Percentiles rank a stretch among this genome's conserved stretches.
Evolutionary conservation across 2,888 invertebrate genomes (phyloP).

Genomic region (Rambutsinella grinnellia): DNA sequence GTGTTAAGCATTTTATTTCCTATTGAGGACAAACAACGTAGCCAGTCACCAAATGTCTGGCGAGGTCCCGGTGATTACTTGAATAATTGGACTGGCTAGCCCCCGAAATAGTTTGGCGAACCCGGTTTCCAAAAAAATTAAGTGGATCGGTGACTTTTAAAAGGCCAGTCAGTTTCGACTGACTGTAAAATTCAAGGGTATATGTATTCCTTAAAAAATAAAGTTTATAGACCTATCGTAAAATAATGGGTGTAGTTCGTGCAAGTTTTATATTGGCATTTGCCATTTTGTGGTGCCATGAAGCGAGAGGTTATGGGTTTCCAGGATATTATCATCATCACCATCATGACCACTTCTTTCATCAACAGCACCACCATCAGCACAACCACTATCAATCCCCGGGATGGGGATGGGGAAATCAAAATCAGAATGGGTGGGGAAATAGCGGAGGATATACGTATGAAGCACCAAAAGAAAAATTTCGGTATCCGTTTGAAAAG

Average conservation of each 20-base stretch:
- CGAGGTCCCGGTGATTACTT: background rate
- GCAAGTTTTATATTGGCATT: conserved; percentile 29
- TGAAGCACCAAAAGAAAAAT: conserved; percentile 35
- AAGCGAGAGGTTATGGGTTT: conserved; percentile 13
- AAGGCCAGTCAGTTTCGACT: conserved; percentile 5
- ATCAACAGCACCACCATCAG: conserved; percentile 17
- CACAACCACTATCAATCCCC: background rate
- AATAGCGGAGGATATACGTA: conserved; percentile 16
- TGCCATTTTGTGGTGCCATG: conserved; percentile 14
- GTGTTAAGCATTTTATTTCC: no score
- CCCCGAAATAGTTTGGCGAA: no score
- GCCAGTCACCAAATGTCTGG: background rate
- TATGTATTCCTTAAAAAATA: background rate
- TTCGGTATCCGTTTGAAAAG: conserved; percentile 31
- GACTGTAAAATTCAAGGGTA: background rate
- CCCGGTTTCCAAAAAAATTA: no score
- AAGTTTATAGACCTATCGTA: background rate
- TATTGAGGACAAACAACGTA: no score
- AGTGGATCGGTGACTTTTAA: no score
- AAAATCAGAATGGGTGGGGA: conserved; percentile 17
- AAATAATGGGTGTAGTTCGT: conserved; percentile 24
- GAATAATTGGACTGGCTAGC: background rate
- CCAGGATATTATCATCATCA: conserved; percentile 7
- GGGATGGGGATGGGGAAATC: background rate
- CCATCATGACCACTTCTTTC: conserved; percentile 8